These are phyloP conservation scores for Caenorhabditis sinica DNA, from an alignment of 2,888 invertebrate genomes.

Conservation along the genomic window DNA sequence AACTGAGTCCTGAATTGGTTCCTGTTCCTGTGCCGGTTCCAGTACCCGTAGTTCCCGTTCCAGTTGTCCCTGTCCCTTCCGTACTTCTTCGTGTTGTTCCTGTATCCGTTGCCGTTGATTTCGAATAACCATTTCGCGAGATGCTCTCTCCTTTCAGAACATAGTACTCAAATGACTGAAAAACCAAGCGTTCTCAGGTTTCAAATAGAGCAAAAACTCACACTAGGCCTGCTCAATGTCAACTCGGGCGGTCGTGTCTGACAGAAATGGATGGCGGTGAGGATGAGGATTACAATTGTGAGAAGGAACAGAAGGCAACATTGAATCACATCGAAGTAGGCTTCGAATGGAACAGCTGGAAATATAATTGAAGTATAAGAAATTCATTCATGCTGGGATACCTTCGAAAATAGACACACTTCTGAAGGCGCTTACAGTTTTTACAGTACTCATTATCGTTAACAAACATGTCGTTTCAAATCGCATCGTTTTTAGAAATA, in stretches of 20 bases:
- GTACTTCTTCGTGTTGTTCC: not conserved
- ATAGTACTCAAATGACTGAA: conserved; percentile 36
- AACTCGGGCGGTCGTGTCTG: conserved; percentile 21
- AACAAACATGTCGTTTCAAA: conserved; percentile 25
- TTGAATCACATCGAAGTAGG: conserved; percentile 31
- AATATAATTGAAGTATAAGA: not conserved
- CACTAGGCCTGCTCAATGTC: conserved; percentile 43
- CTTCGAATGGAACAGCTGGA: conserved; percentile 39
- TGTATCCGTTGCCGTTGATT: not conserved
- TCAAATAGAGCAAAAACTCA: not conserved
- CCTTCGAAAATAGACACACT: conserved; percentile 38
- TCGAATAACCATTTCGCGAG: conserved; percentile 10
- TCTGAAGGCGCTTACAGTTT: conserved; percentile 25
- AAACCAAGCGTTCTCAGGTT: not conserved
- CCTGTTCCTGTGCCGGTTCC: conserved; percentile 7
- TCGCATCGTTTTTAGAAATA: not conserved
- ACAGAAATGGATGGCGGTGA: conserved; percentile 27
- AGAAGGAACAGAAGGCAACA: conserved; percentile 30
- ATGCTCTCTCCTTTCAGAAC: conserved; percentile 36
- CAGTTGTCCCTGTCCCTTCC: not conserved
- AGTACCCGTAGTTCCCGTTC: conserved; percentile 10
- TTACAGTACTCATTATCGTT: conserved; percentile 14
- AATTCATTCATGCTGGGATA: too few relatives aligned
- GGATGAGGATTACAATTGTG: conserved; percentile 31
- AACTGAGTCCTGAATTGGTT: not conserved